phyloP scores from a whole-genome alignment of 2,888 invertebrate species.

The Sympetrum striolatum region DNA sequence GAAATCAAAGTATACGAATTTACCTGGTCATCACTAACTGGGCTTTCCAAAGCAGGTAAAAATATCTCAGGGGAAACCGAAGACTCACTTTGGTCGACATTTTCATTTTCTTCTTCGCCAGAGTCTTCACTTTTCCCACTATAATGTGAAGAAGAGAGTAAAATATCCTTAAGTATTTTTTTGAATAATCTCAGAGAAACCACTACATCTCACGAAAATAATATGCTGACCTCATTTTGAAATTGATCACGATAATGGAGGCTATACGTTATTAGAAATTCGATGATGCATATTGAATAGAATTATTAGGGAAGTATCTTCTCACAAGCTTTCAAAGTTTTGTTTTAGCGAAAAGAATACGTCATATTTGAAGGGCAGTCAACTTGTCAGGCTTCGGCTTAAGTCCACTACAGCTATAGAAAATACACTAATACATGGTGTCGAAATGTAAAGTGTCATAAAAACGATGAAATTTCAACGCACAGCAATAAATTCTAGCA shows the following conservation, averaged over 20 bases:
- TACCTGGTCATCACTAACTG: conserved; percentile 20
- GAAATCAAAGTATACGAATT: background rate
- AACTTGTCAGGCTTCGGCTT: background rate
- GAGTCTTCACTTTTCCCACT: conserved; percentile 30
- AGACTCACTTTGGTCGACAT: conserved; percentile 27
- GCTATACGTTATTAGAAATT: background rate
- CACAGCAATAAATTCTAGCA: background rate
- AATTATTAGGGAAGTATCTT: background rate
- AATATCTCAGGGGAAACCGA: conserved; percentile 25
- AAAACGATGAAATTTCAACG: background rate
- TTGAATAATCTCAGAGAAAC: too few relatives aligned
- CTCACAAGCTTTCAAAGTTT: background rate
- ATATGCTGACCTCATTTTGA: background rate
- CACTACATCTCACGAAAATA: background rate
- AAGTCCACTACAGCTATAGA: background rate
- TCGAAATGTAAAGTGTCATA: background rate
- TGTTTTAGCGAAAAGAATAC: background rate
- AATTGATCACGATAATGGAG: background rate
- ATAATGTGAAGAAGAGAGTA: background rate
- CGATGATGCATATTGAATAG: background rate
- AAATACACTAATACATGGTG: background rate
- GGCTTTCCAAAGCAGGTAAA: conserved; percentile 19
- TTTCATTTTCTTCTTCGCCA: conserved; percentile 30
- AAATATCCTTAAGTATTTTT: background rate
- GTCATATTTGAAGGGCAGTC: background rate